phyloP scores from a whole-genome alignment of 2,797 vertebrate species.

The Falco cherrug region DNA sequence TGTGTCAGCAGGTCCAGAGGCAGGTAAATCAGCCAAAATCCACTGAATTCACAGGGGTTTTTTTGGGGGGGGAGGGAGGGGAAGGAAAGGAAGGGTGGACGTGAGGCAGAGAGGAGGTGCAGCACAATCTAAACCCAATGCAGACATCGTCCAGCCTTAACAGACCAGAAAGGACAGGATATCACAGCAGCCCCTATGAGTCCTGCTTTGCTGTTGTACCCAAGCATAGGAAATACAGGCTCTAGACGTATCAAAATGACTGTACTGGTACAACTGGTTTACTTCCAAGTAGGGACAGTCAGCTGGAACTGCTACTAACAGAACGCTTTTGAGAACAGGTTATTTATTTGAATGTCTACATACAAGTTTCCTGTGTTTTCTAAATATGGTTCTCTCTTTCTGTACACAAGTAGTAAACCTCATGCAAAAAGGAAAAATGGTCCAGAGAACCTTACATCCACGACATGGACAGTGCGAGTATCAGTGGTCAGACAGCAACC shows the following conservation, averaged over 20 bases:
- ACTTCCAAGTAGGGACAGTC: neutral
- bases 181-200: accelerated
- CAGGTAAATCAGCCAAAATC: neutral
- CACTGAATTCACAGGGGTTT: neutral
- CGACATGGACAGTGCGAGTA: neutral
- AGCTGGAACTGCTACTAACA: neutral
- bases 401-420: neutral
- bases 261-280: neutral
- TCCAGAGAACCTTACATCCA: neutral
- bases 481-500: conserved; percentile 6
- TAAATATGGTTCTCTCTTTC: neutral
- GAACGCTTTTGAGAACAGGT: neutral
- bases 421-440: neutral
- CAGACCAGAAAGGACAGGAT: neutral
- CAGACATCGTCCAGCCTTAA: accelerated
- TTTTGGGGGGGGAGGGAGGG: neutral
- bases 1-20: neutral
- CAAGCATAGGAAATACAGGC: neutral
- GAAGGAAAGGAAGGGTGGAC: neutral
- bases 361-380: neutral
- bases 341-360: neutral
- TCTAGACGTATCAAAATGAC: neutral
- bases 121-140: neutral
- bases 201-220: neutral
- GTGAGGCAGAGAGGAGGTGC: neutral